phyloP scores from a whole-genome alignment of 2,888 invertebrate species.

The Cosmia trapezina region DNA sequence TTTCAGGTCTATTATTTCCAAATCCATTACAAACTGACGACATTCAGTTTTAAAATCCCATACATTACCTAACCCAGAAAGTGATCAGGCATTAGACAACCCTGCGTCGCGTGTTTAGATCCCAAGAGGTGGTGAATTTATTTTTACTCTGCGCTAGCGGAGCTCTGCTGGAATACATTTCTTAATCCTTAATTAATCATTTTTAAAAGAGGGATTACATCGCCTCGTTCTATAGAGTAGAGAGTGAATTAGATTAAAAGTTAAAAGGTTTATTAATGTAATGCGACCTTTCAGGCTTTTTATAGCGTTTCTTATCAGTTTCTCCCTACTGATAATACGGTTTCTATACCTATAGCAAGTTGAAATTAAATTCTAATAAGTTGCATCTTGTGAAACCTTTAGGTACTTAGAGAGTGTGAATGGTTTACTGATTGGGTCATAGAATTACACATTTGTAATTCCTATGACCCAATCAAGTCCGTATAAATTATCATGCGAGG shows the following conservation, averaged over 20 bases:
- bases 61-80: too few relatives aligned
- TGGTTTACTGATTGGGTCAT: conserved; percentile 1
- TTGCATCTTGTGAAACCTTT: too few relatives aligned
- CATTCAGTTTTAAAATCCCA: not conserved
- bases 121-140: conserved; percentile 51
- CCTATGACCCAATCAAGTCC: too few relatives aligned
- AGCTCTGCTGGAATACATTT: conserved; percentile 40
- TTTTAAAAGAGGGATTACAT: conserved; percentile 40
- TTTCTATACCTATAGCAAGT: not conserved
- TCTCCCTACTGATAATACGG: not conserved
- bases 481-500: too few relatives aligned
- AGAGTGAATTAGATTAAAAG: conserved; percentile 48
- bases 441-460: too few relatives aligned
- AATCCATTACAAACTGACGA: not conserved
- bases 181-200: conserved; percentile 61
- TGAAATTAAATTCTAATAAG: conserved; percentile 2
- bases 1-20: not conserved
- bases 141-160: conserved; percentile 38
- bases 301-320: conserved; percentile 34
- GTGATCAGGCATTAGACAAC: conserved; percentile 42
- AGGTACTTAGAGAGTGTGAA: not conserved
- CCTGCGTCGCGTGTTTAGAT: conserved; percentile 53
- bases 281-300: conserved; percentile 47
- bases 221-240: not conserved
- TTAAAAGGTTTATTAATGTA: conserved; percentile 51